Percentiles rank a stretch among this genome's conserved stretches.
These are phyloP conservation scores for Phallusia fumigata DNA, from an alignment of 23 tunicate genomes.

Conservation along the genomic window DNA sequence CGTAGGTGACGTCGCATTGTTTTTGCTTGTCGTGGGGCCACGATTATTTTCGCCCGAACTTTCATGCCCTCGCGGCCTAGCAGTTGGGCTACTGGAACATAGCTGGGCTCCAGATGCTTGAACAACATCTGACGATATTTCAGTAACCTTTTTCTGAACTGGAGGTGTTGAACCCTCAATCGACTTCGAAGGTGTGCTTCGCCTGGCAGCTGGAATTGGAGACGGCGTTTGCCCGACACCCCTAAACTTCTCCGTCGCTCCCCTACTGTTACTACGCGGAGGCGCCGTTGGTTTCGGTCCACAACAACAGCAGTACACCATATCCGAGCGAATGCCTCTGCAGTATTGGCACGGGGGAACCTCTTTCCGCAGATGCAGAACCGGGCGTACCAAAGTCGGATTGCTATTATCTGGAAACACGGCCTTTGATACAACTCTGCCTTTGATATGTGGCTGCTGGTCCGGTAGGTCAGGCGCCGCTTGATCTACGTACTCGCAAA, in stretches of 20 bases:
- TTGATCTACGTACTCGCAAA: slow-evolving; percentile 21
- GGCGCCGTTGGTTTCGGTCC: slow-evolving; percentile 22
- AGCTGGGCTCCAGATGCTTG: not conserved
- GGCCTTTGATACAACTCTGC: slow-evolving; percentile 20
- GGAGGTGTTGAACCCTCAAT: not conserved
- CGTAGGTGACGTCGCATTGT: not conserved
- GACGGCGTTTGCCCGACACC: not conserved
- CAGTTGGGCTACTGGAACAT: not conserved
- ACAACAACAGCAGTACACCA: slow-evolving; percentile 15
- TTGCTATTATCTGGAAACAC: slow-evolving; percentile 16
- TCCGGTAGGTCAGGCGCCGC: not conserved
- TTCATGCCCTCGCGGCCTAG: not conserved
- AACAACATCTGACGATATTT: not conserved
- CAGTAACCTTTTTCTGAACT: not conserved
- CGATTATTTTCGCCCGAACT: not conserved
- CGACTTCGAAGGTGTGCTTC: not conserved
- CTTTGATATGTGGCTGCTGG: not conserved
- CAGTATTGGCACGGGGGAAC: not conserved
- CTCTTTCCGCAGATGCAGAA: not conserved
- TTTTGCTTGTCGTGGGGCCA: not conserved
- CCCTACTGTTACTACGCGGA: slow-evolving; percentile 16
- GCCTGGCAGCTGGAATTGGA: slow-evolving; percentile 2
- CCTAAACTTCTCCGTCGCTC: slow-evolving; percentile 14
- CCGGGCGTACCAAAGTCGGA: slow-evolving; percentile 21
- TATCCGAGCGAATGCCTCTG: not conserved